phyloP scores from a whole-genome alignment of 2,888 invertebrate species.

The Dryocosmus kuriphilus region DNA sequence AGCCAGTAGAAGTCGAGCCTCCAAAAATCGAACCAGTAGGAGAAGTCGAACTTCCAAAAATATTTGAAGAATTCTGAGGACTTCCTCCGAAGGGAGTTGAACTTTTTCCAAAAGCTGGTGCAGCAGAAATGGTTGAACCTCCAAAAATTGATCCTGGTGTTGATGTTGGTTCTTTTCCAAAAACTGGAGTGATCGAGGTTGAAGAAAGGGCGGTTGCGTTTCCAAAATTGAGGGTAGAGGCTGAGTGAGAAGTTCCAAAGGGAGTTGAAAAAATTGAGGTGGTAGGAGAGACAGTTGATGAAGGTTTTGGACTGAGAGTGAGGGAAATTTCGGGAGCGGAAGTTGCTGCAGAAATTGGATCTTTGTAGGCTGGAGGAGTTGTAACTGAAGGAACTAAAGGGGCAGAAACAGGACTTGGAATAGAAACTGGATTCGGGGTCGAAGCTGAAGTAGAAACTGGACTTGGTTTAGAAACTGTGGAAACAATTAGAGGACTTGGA shows the following conservation, averaged over 20 bases:
- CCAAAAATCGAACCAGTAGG: slow-evolving; percentile 53
- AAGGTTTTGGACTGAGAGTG: too few species aligned
- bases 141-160: slow-evolving; percentile 55
- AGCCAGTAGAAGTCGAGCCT: slow-evolving; percentile 45
- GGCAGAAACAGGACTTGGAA: slow-evolving; percentile 6
- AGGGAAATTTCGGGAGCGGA: too few species aligned
- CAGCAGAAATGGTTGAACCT: slow-evolving; percentile 38
- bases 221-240: slow-evolving; percentile 54
- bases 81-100: slow-evolving; percentile 29
- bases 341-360: neutral
- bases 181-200: slow-evolving; percentile 49
- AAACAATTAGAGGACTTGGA: neutral
- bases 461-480: too few species aligned
- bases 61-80: slow-evolving; percentile 11
- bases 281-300: neutral
- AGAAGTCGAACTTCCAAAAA: slow-evolving; percentile 51
- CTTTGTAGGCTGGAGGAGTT: neutral
- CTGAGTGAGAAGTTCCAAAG: slow-evolving; percentile 45
- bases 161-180: slow-evolving; percentile 47
- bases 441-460: slow-evolving; percentile 2
- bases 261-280: slow-evolving; percentile 19
- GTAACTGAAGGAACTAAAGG: neutral
- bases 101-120: slow-evolving; percentile 44
- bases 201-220: slow-evolving; percentile 48
- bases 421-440: slow-evolving; percentile 30